Conservation (phyloP, 2,113 vertebrate species). For the Tor tambroides region DNA sequence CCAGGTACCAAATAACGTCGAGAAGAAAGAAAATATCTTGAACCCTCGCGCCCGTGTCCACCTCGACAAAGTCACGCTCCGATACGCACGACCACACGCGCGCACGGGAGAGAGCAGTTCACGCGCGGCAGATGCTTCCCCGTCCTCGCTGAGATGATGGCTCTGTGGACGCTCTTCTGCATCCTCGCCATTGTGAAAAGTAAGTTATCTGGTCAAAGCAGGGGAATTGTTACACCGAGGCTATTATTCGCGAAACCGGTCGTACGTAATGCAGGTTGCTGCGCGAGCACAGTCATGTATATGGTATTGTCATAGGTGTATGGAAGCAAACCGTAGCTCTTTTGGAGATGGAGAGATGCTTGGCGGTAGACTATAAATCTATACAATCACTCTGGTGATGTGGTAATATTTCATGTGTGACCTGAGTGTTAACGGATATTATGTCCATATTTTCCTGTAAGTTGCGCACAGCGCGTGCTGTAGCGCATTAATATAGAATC, state of each 20-base stretch:
- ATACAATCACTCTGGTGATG: neutral
- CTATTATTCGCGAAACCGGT: neutral
- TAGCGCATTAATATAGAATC: conserved; percentile 12
- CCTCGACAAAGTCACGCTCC: conserved; percentile 27
- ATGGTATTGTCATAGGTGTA: neutral
- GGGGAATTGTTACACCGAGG: neutral
- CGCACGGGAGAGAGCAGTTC: conserved; percentile 40
- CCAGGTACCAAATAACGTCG: conserved; percentile 64
- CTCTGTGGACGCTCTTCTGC: conserved; percentile 67
- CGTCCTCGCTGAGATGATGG: conserved; percentile 64
- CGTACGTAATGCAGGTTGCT: neutral
- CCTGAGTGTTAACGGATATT: neutral
- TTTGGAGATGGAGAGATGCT: conserved; percentile 16
- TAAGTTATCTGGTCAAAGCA: conserved; percentile 66
- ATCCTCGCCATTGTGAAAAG: conserved; percentile 77
- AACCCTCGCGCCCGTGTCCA: neutral
- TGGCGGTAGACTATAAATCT: neutral
- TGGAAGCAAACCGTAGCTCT: neutral
- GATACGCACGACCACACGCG: conserved; percentile 31
- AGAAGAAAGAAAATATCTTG: neutral
- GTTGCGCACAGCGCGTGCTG: neutral
- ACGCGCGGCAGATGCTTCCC: conserved; percentile 48
- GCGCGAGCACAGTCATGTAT: too few species aligned
- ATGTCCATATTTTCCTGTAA: neutral
- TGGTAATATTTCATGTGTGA: conserved; percentile 22